phyloP scores from a whole-genome alignment of 2,797 vertebrate species.

The Xiphorhynchus erythropygius region DNA sequence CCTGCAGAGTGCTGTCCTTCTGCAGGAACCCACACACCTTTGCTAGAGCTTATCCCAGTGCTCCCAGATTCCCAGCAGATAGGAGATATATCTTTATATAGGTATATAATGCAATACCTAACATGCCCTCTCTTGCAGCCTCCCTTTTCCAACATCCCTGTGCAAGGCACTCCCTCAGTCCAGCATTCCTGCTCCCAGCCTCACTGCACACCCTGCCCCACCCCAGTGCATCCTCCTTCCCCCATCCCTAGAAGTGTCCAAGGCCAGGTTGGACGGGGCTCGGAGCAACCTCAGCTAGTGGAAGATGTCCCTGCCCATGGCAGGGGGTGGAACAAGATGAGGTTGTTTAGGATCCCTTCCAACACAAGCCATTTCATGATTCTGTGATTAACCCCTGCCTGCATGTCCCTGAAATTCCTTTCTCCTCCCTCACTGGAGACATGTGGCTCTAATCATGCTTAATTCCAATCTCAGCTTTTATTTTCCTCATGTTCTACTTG shows the following conservation, averaged over 20 bases:
- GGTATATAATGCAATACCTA: not conserved
- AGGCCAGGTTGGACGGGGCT: not conserved
- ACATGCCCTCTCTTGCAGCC: not conserved
- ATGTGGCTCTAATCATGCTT: not conserved
- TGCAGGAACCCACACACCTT: not conserved
- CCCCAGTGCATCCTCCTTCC: not conserved
- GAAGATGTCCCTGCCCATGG: not conserved
- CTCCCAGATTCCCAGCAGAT: not conserved
- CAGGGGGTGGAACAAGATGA: not conserved
- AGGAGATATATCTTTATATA: rapidly evolving
- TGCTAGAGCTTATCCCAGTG: not conserved
- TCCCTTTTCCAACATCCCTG: not conserved
- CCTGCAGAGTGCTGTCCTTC: not conserved
- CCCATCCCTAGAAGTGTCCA: not conserved
- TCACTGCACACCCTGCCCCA: not conserved
- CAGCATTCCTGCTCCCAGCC: not conserved
- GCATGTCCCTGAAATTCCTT: not conserved
- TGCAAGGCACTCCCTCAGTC: not conserved
- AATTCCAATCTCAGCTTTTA: not conserved
- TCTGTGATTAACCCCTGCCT: not conserved
- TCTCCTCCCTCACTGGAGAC: not conserved
- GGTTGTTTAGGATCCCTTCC: not conserved
- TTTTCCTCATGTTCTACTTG: not conserved
- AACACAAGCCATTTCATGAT: not conserved
- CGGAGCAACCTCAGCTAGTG: not conserved